Base-by-base conservation (phyloP, 1,140 invertebrate species). In the Penaeus vannamei region DNA sequence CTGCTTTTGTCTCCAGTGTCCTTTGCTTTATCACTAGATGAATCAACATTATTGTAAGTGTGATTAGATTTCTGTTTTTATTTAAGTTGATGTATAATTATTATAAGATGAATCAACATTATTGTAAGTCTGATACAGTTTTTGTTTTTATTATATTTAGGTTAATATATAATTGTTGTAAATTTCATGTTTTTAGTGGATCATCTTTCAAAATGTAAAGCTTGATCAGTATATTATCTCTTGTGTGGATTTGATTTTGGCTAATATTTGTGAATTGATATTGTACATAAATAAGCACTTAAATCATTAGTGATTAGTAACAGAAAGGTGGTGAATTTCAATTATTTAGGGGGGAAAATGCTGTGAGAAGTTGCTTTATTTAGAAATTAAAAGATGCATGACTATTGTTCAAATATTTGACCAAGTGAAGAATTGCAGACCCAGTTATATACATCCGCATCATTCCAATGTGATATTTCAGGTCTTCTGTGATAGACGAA, bases 1-100 rank as follows among this genome's bases (percentile, higher is more conserved):
- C 90, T 91, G 12, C 85, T 91, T 23, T 76, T 91, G 66, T 86
- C 89, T 69, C 90, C 90, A 17, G 53, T 91, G n/a, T 76, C 72
- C 62, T 86, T 91, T 83, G 60, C 86, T 60, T 62, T 32, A 66
- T 42, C 72, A 36, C 23, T 86, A 42, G 76, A 26, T 82, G 84
- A 85, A 36, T 69, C 84, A 85, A 72, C 77, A 60, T 42, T 83
- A 81, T n/a, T 91, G 90, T 88, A 86, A 86, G 84, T 26, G 8
- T 14, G 61, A 46, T 53, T 85, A 22, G 20, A 46, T 84, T 64
- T 10, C 64, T 23, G 46, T 46, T 66, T 66, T 66, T 59, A 62
- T 46, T 62, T 62, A 46, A 69, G 66, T 69, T 26, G 29, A 69
- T 29, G 12, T 69, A n/a, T 69, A 5, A 69, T 42, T 42, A 42